These are phyloP conservation scores for Perizoma affinitatum DNA, from an alignment of 2,888 invertebrate species.

Conservation along the genomic window DNA sequence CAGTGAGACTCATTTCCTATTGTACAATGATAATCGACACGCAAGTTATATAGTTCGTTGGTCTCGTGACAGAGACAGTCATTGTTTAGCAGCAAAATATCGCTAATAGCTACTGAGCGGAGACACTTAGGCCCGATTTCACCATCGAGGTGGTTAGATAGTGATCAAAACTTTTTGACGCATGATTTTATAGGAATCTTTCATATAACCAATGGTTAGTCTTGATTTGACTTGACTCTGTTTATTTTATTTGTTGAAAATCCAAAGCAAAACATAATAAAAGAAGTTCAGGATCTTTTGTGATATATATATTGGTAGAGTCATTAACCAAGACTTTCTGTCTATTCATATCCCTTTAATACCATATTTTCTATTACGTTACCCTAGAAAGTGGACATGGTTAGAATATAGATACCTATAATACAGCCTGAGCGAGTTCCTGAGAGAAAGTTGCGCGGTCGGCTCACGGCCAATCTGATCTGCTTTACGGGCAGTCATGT, in stretches of 20 bases:
- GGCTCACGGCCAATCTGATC: conserved; percentile 36
- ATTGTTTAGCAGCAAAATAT: neutral
- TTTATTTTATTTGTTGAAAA: no score
- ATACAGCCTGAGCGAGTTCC: conserved; percentile 40
- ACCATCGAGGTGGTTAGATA: no score
- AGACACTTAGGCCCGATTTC: neutral
- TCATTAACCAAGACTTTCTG: no score
- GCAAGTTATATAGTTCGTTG: neutral
- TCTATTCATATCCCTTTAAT: no score
- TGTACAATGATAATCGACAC: neutral
- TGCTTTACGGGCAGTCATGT: conserved; percentile 25
- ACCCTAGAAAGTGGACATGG: conserved; percentile 33
- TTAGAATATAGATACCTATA: conserved; percentile 3
- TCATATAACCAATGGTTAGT: no score
- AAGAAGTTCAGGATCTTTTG: no score
- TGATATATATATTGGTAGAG: no score
- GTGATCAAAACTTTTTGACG: no score
- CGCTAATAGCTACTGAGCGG: neutral
- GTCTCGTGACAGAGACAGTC: neutral
- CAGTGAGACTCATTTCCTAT: no score
- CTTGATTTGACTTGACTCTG: no score
- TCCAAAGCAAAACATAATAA: no score
- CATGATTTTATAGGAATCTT: no score
- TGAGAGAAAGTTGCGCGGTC: conserved; percentile 52
- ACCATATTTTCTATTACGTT: conserved; percentile 27